Evolutionary conservation across 2,888 invertebrate genomes (phyloP).

Genomic region (Allolobophora icterica): DNA sequence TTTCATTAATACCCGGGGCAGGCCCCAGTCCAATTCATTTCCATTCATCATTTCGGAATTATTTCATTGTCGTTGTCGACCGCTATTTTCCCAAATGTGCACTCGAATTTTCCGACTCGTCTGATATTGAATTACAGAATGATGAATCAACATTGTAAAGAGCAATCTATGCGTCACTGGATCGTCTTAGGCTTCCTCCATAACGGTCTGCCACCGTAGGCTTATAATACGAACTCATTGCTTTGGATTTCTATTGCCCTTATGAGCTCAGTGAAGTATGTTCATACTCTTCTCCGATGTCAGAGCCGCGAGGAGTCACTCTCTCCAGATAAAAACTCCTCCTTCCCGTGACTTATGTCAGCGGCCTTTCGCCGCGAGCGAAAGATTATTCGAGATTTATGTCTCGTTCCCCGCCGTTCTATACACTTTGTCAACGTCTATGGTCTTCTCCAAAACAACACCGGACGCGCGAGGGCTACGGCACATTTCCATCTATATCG

Average conservation of each 20-base stretch:
- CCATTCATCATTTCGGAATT: not conserved
- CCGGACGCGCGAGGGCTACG: not conserved
- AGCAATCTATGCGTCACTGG: not conserved
- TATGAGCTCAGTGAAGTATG: slow-evolving; percentile 5
- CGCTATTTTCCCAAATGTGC: slow-evolving; percentile 4
- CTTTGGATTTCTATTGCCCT: not conserved
- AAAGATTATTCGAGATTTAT: not conserved
- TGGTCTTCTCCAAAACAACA: not conserved
- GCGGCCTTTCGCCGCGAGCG: not conserved
- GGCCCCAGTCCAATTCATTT: not conserved
- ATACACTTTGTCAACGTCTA: not conserved
- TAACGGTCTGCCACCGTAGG: not conserved
- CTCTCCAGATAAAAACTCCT: not conserved
- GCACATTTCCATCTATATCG: too few species aligned
- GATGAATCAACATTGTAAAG: not conserved
- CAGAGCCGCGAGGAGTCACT: too few species aligned
- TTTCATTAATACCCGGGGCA: slow-evolving; percentile 8
- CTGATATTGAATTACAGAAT: not conserved
- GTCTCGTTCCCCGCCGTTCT: not conserved
- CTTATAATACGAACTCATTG: not conserved
- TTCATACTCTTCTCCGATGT: not conserved
- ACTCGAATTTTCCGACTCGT: slow-evolving; percentile 11
- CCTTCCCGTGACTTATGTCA: not conserved
- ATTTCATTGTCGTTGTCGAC: not conserved
- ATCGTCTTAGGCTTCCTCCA: not conserved